Conservation (phyloP, 2,113 vertebrate genomes). For the Lasiurus borealis region DNA sequence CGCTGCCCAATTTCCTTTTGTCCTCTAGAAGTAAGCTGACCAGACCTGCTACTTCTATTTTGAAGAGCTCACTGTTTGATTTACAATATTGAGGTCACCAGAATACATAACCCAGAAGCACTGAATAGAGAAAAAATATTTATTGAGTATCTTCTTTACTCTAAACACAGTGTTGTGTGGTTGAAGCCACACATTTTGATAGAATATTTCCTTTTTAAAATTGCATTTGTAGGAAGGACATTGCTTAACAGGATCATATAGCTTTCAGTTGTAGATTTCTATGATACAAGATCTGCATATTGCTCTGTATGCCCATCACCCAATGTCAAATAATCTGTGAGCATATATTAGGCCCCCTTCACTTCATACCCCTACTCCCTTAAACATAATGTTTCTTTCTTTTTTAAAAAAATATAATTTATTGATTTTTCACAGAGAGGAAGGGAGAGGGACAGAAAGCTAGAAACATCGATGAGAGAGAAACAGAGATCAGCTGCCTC, state of each 20-base stretch:
- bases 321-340: neutral
- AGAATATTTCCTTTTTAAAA: neutral
- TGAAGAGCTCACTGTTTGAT: neutral
- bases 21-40: neutral
- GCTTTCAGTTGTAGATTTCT: neutral
- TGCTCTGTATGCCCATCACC: neutral
- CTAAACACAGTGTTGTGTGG: neutral
- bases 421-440: too few species aligned
- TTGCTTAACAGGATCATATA: neutral
- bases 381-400: neutral
- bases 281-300: neutral
- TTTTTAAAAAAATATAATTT: too few species aligned
- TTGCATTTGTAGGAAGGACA: neutral
- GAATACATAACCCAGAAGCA: neutral
- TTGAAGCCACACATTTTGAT: neutral
- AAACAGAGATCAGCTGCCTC: too few species aligned
- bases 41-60: neutral
- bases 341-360: neutral
- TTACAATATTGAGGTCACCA: neutral
- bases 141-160: neutral
- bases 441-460: too few species aligned
- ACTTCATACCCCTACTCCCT: neutral
- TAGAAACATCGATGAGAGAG: too few species aligned
- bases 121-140: neutral
- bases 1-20: neutral